Evolutionary conservation across 2,113 vertebrate species (phyloP), one percentile per base, ranked within the genome.

Genomic region (Pseudorectes ferrugineus): DNA sequence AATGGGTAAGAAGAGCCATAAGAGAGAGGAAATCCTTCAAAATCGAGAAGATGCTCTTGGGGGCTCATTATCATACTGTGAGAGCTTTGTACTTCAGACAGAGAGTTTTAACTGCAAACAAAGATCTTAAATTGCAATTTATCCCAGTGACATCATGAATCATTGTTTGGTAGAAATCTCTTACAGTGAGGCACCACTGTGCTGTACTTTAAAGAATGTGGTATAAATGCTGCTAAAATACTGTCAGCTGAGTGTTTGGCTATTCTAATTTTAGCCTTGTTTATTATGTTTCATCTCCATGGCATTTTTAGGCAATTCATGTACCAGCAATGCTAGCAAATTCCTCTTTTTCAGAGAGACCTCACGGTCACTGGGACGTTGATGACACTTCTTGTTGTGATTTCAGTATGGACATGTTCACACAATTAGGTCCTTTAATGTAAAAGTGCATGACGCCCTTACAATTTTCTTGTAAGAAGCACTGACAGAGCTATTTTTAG

Each of bases 201-300:
- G 89, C 78, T 94, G 66, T 85, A 54, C 80, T 91, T 92, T 46
- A 72, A 92, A 89, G 66, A 82, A 81, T 81, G 89, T 85, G 78
- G 35, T 79, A 62, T 79, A 96, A 94, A 89, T 82, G 78, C 58
- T 95, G 54, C 85, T 96, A 85, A 95, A 96, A 89, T 85, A 82
- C 77, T 89, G 89, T 76, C 84, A 93, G 58, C 71, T 94, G 23
- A 40, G 58, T 76, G 81, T 94, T 95, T 73, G 89, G 58, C 58
- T 93, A 85, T 58, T 91, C 94, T 94, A 94, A 94, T 85, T 95
- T 95, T 95, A 95, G 74, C 26, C 77, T 85, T 95, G 89, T 95
- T 96, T 95, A 88, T 97, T 89, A 89, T 89, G 74, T 51, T 93
- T 91, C 71, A 88, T 96, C 81, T 95, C 95, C 88, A 92, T 95